These are phyloP conservation scores for Pseudorasbora parva DNA, from an alignment of 2,113 vertebrate species.

Conservation along the genomic window DNA sequence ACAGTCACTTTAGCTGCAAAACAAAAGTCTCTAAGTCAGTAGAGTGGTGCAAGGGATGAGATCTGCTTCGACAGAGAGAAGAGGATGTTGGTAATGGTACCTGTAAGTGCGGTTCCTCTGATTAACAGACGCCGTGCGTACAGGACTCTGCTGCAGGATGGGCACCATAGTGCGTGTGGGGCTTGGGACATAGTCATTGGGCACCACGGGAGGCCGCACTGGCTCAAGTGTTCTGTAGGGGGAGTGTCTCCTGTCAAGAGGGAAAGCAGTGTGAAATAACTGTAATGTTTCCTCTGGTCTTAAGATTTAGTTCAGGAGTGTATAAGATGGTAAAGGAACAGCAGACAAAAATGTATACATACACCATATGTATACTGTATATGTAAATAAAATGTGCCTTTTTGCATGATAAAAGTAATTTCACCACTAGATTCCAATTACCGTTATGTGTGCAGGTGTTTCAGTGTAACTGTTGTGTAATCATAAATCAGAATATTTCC, in stretches of 20 bases:
- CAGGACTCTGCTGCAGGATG: constrained; percentile 87
- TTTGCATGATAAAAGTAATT: not conserved
- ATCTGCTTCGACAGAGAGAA: constrained; percentile 7
- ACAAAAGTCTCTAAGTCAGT: too few relatives aligned
- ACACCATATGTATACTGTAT: too few relatives aligned
- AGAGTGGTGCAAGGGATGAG: not conserved
- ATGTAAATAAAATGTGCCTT: too few relatives aligned
- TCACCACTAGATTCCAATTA: not conserved
- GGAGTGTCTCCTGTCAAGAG: constrained; percentile 87
- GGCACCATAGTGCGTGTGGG: constrained; percentile 86
- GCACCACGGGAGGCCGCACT: constrained; percentile 94
- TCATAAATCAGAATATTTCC: not conserved
- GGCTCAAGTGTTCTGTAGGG: constrained; percentile 97
- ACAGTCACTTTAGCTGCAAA: too few relatives aligned
- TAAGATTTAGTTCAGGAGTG: too few relatives aligned
- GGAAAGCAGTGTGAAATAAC: too few relatives aligned
- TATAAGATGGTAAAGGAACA: not conserved
- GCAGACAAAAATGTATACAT: not conserved
- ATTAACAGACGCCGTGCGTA: constrained; percentile 91
- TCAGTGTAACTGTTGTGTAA: too few relatives aligned
- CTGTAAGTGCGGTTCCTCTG: constrained; percentile 95
- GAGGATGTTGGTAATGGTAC: constrained; percentile 72
- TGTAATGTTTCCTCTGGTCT: too few relatives aligned
- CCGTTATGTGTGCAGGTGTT: not conserved
- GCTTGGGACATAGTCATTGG: constrained; percentile 95